phyloP scores from a whole-genome alignment of 2,113 vertebrate species.

The Pitta sordida region DNA sequence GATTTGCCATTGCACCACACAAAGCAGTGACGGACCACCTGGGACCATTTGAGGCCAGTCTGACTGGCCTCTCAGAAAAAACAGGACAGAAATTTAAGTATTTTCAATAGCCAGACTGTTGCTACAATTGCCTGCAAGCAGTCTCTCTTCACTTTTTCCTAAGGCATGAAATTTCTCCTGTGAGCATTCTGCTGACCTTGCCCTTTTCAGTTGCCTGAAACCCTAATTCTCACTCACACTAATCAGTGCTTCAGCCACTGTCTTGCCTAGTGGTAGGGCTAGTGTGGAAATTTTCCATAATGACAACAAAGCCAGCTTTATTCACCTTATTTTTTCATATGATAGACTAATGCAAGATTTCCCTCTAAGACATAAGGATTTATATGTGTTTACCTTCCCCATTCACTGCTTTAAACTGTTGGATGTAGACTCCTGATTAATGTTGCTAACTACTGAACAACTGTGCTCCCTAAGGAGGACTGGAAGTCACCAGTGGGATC shows the following conservation, averaged over 20 bases:
- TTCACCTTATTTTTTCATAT: not conserved
- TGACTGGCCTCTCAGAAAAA: not conserved
- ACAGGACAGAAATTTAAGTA: not conserved
- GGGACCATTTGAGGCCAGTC: not conserved
- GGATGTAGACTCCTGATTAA: not conserved
- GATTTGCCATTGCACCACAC: not conserved
- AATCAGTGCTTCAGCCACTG: not conserved
- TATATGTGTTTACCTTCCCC: constrained; percentile 9
- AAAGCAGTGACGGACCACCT: not conserved
- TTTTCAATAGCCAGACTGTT: not conserved
- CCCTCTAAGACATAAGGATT: not conserved
- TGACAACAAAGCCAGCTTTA: not conserved
- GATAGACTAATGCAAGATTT: not conserved
- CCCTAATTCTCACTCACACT: not conserved
- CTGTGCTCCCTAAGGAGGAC: not conserved
- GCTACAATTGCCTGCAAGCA: not conserved
- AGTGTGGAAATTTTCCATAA: not conserved
- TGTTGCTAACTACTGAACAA: not conserved
- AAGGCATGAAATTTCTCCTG: not conserved
- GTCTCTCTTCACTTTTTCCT: not conserved
- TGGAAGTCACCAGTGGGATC: not conserved
- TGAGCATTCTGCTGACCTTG: not conserved
- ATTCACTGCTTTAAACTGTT: not conserved
- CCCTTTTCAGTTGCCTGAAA: not conserved
- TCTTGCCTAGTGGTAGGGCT: not conserved